phyloP scores from a whole-genome alignment of 2,888 invertebrate species.

The Willowsia nigromaculata region DNA sequence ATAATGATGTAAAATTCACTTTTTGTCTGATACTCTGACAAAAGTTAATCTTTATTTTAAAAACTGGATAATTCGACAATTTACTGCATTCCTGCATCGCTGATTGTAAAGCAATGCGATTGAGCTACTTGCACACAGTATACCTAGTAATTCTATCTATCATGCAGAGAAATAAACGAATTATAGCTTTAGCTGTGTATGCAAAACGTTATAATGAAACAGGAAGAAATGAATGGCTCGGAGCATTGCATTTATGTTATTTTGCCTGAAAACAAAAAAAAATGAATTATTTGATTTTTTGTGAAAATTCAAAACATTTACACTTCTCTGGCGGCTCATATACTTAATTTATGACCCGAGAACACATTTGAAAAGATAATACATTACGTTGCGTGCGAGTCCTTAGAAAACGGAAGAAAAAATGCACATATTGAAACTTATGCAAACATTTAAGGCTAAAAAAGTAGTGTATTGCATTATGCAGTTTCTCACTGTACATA shows the following conservation, averaged over 20 bases:
- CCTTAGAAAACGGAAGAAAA: not conserved
- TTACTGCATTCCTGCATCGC: slow-evolving; percentile 46
- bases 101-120: not conserved
- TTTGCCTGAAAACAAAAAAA: not conserved
- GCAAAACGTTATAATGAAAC: too few species aligned
- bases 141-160: too few species aligned
- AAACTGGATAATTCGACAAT: slow-evolving; percentile 49
- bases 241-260: not conserved
- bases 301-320: not conserved
- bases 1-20: not conserved
- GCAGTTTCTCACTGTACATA: too few species aligned
- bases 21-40: not conserved
- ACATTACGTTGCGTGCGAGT: too few species aligned
- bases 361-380: not conserved
- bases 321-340: not conserved
- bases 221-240: not conserved
- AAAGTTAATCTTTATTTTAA: slow-evolving; percentile 30
- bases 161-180: not conserved
- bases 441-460: too few species aligned
- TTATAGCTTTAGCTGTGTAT: too few species aligned
- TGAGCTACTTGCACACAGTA: not conserved
- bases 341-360: not conserved
- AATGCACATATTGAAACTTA: too few species aligned
- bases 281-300: not conserved
- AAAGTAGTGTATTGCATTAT: too few species aligned